Percentiles rank a stretch among this genome's conserved stretches.
Conservation (phyloP, 2,797 vertebrate species). For the Phalanger gymnotis region DNA sequence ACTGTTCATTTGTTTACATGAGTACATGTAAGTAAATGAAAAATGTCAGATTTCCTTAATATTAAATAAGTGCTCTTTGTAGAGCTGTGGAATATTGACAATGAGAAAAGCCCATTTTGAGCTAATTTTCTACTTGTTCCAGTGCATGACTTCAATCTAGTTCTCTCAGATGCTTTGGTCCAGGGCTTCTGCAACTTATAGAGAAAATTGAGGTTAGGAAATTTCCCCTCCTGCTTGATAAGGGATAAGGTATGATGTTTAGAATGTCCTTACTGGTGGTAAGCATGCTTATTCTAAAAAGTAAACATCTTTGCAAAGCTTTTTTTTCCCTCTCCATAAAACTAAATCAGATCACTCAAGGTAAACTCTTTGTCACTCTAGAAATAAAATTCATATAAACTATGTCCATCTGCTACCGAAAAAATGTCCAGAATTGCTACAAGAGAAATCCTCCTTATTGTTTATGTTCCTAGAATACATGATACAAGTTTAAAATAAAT, state of each 20-base stretch:
- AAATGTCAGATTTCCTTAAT: background rate
- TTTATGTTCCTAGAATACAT: conserved; percentile 25
- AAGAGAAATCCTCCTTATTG: background rate
- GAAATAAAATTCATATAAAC: background rate
- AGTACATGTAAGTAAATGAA: background rate
- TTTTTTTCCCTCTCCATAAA: background rate
- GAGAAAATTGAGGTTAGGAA: background rate
- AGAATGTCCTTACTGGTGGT: background rate
- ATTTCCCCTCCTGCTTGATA: background rate
- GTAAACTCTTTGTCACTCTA: background rate
- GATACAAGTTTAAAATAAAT: background rate
- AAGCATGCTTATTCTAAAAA: background rate
- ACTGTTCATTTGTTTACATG: background rate
- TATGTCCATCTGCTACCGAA: background rate
- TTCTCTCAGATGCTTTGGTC: background rate
- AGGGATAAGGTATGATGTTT: background rate
- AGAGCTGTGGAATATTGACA: background rate
- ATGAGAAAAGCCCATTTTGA: background rate
- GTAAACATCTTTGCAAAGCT: background rate
- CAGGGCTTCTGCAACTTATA: background rate
- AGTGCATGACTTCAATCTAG: background rate
- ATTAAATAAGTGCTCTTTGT: background rate
- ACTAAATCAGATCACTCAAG: background rate
- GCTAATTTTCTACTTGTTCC: background rate
- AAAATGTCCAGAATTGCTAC: background rate